These are phyloP conservation scores for Papilio aristodemus DNA, from an alignment of 1,140 invertebrate genomes.

Conservation along the genomic window DNA sequence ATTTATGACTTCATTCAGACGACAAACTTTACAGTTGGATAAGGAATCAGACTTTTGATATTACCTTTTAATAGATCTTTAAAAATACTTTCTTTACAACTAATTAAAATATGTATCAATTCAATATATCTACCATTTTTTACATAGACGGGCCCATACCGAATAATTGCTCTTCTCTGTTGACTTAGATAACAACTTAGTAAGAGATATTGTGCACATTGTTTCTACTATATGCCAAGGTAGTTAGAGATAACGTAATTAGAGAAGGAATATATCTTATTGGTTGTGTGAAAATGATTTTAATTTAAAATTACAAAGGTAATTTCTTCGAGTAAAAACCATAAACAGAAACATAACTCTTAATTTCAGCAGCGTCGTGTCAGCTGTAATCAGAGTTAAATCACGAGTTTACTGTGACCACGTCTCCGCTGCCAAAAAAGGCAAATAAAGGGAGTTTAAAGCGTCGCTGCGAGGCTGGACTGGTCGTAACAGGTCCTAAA, in stretches of 20 bases:
- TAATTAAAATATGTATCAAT: too few species aligned
- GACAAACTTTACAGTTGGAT: background rate
- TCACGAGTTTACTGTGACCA: constrained; percentile 29
- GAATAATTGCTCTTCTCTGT: too few species aligned
- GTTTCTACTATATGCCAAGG: too few species aligned
- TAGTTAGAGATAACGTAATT: too few species aligned
- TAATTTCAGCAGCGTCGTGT: constrained; percentile 13
- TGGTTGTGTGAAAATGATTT: too few species aligned
- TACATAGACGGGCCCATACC: too few species aligned
- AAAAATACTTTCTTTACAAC: too few species aligned
- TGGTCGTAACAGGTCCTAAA: constrained; percentile 35
- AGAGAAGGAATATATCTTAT: too few species aligned
- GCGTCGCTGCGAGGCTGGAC: constrained; percentile 15
- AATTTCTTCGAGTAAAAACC: background rate
- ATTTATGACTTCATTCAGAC: constrained; percentile 1
- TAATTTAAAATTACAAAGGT: background rate
- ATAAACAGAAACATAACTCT: constrained; percentile 10
- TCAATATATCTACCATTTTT: too few species aligned
- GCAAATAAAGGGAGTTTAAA: constrained; percentile 29
- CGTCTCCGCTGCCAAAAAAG: constrained; percentile 30
- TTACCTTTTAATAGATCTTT: too few species aligned
- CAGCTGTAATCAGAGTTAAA: constrained; percentile 29
- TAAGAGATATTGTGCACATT: too few species aligned
- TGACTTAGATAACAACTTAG: too few species aligned
- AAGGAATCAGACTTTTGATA: background rate